Percentiles rank a stretch among this genome's conserved stretches.
Conservation (phyloP, 2,888 invertebrate species). For the Aphelenchoides bicaudatus region DNA sequence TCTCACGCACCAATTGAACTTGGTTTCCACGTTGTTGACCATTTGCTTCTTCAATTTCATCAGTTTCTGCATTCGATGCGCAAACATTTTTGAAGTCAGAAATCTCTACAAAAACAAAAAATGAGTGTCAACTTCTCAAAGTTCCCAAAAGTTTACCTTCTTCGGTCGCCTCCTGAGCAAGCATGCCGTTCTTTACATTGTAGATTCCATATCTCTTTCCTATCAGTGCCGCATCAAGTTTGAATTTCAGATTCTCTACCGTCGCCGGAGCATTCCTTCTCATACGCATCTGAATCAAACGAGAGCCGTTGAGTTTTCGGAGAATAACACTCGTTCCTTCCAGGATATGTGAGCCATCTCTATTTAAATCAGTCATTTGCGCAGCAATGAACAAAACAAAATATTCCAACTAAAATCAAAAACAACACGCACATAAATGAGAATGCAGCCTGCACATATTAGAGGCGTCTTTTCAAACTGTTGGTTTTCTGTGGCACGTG, state of each 20-base stretch:
- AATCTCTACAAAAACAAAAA: not conserved
- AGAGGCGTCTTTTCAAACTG: too few relatives aligned
- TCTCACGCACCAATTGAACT: conserved; percentile 9
- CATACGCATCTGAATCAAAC: conserved; percentile 37
- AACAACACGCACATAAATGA: too few relatives aligned
- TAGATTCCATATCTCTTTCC: conserved; percentile 47
- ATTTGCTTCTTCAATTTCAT: not conserved
- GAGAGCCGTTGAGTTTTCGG: conserved; percentile 42
- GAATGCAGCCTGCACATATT: too few relatives aligned
- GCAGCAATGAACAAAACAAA: too few relatives aligned
- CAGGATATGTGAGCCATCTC: too few relatives aligned
- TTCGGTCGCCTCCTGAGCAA: conserved; percentile 3
- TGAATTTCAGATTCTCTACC: conserved; percentile 45
- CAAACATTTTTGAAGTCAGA: not conserved
- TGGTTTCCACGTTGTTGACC: not conserved
- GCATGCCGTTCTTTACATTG: conserved; percentile 27
- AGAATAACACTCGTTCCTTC: conserved; percentile 21
- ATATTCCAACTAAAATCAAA: too few relatives aligned
- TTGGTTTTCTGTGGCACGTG: too few relatives aligned
- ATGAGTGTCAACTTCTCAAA: not conserved
- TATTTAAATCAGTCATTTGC: too few relatives aligned
- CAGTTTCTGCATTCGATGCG: not conserved
- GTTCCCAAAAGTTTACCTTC: not conserved
- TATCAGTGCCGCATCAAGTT: conserved; percentile 36
- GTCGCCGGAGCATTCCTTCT: conserved; percentile 37